Evolutionary conservation across 2,113 vertebrate genomes (phyloP).

Genomic region (Stigmatopora nigra): DNA sequence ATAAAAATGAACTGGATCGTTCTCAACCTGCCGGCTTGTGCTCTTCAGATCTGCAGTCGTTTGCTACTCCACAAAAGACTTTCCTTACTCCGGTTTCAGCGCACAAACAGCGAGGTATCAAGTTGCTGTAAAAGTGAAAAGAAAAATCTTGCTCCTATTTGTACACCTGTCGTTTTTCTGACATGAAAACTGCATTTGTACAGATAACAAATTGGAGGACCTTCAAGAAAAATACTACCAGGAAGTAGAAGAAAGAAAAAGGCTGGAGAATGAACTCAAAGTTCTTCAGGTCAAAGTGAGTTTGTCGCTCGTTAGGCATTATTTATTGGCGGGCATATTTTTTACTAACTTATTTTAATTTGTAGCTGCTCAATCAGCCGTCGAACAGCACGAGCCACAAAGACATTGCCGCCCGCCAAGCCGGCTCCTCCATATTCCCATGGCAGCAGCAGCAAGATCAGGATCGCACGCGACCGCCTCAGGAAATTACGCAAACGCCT

Average conservation of each 20-base stretch:
- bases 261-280: constrained; percentile 78
- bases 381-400: constrained; percentile 69
- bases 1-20: constrained; percentile 81
- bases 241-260: constrained; percentile 81
- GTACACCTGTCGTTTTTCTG: neutral
- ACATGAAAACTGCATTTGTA: constrained; percentile 15
- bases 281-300: constrained; percentile 76
- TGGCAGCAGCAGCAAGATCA: constrained; percentile 85
- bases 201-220: constrained; percentile 77
- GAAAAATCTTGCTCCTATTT: neutral
- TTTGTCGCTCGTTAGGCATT: neutral
- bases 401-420: constrained; percentile 81
- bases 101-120: constrained; percentile 71
- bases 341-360: constrained; percentile 5
- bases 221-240: constrained; percentile 82
- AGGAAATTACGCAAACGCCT: constrained; percentile 69
- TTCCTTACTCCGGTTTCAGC: constrained; percentile 59
- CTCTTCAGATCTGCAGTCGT: constrained; percentile 65
- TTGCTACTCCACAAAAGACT: constrained; percentile 73
- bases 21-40: constrained; percentile 60
- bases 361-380: constrained; percentile 63
- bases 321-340: too few species aligned
- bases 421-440: constrained; percentile 85
- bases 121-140: neutral
- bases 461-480: constrained; percentile 55